Evolutionary conservation across 2,113 vertebrate species (phyloP).

Genomic region (Edolisoma coerulescens): DNA sequence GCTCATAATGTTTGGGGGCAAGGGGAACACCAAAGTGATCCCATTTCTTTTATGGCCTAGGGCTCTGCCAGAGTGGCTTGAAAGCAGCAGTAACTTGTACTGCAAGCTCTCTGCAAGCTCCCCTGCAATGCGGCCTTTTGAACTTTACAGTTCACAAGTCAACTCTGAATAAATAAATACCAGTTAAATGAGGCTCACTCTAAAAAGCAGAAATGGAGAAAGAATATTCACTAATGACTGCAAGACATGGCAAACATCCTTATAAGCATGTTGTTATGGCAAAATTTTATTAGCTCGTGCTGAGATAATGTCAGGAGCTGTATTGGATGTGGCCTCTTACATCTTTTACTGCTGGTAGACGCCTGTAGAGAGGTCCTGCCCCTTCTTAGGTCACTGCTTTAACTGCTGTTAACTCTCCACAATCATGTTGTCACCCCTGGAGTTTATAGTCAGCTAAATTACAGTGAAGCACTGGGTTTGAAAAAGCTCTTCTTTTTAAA

Average conservation of each 20-base stretch:
- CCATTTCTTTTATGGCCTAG: not conserved
- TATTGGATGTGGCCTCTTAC: not conserved
- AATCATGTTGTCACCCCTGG: not conserved
- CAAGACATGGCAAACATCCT: not conserved
- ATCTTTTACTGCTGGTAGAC: not conserved
- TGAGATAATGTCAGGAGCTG: not conserved
- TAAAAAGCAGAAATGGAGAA: not conserved
- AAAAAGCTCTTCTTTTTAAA: not conserved
- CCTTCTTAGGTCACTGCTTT: not conserved
- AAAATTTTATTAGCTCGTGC: not conserved
- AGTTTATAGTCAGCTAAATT: conserved; percentile 22
- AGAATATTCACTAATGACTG: not conserved
- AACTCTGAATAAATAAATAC: not conserved
- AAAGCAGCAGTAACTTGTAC: not conserved
- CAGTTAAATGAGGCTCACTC: not conserved
- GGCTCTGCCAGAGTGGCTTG: not conserved
- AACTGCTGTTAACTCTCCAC: not conserved
- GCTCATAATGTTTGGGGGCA: not conserved
- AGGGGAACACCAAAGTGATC: not conserved
- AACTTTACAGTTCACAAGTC: not conserved
- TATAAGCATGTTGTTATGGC: not conserved
- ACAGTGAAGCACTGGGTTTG: not conserved
- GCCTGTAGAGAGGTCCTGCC: not conserved
- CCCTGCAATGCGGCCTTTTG: not conserved
- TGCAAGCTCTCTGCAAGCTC: not conserved